Percentiles rank a stretch among this genome's conserved stretches.
These are phyloP conservation scores for Drepana falcataria DNA, from an alignment of 2,888 invertebrate species.

Conservation along the genomic window DNA sequence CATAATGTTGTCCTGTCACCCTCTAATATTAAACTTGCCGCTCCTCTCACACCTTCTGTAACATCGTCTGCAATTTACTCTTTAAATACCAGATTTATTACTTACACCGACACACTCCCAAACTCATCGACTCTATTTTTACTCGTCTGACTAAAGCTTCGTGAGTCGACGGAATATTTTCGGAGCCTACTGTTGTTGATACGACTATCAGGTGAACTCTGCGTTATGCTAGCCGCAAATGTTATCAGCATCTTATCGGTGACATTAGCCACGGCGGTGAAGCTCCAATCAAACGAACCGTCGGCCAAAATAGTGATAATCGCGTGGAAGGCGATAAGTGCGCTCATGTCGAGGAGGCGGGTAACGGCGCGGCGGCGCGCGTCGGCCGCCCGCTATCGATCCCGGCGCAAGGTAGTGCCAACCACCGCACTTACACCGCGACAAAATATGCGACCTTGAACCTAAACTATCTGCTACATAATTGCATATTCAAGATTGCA, in stretches of 20 bases:
- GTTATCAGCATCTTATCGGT: conserved; percentile 35
- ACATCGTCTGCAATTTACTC: conserved; percentile 3
- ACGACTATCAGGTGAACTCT: conserved; percentile 24
- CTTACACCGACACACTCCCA: conserved; percentile 15
- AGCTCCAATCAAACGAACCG: conserved; percentile 35
- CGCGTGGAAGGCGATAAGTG: conserved; percentile 36
- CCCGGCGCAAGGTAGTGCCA: conserved; percentile 58
- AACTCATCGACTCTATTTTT: conserved; percentile 13
- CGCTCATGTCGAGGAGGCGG: conserved; percentile 34
- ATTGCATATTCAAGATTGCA: conserved; percentile 43
- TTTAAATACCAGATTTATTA: conserved; percentile 37
- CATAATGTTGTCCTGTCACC: conserved; percentile 48
- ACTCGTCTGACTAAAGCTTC: conserved; percentile 12
- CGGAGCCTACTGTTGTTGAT: conserved; percentile 11
- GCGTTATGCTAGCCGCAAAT: conserved; percentile 19
- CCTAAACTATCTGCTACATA: conserved; percentile 48
- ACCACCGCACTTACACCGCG: conserved; percentile 50
- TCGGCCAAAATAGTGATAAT: conserved; percentile 45
- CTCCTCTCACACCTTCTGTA: conserved; percentile 30
- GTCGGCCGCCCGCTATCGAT: conserved; percentile 69
- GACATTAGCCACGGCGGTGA: conserved; percentile 34
- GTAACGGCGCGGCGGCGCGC: conserved; percentile 59
- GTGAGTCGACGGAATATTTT: conserved; percentile 13
- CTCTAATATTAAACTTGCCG: conserved; percentile 39
- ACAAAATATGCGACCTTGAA: conserved; percentile 66